A percentile compares a stretch with the other conserved stretches of the same genome.
phyloP scores from a whole-genome alignment of 2,113 vertebrate species.

The Phycodurus eques region DNA sequence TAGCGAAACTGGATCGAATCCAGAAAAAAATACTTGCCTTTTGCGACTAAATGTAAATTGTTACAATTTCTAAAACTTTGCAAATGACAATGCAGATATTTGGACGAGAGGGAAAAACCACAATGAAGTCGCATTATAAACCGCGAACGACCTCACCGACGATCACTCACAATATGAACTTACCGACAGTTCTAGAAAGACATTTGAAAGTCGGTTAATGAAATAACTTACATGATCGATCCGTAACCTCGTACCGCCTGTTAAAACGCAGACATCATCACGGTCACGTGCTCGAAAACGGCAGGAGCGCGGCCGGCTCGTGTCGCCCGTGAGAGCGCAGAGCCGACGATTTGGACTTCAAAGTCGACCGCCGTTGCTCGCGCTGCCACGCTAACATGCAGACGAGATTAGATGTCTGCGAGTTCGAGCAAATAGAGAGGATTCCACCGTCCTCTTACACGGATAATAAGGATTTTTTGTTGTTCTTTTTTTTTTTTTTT shows the following conservation, averaged over 20 bases:
- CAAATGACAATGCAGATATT: not conserved
- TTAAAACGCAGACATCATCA: not conserved
- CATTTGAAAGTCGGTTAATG: not conserved
- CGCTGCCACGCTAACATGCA: not conserved
- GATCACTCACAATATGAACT: not conserved
- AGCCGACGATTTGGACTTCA: not conserved
- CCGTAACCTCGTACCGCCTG: not conserved
- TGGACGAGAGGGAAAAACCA: not conserved
- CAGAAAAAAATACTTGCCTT: not conserved
- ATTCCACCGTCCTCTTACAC: not conserved
- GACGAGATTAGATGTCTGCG: slow-evolving; percentile 2
- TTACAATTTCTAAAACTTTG: not conserved
- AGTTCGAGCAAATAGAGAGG: not conserved
- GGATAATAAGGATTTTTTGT: not conserved
- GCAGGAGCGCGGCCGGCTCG: not conserved
- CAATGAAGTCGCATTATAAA: not conserved
- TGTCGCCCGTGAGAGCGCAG: not conserved
- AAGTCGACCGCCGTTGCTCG: not conserved
- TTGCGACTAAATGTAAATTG: not conserved
- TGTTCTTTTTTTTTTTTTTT: not conserved
- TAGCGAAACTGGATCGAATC: not conserved
- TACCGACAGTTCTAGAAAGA: no score
- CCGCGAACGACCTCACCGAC: no score
- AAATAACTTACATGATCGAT: not conserved
- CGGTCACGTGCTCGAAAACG: not conserved